Conservation (phyloP, 2,113 vertebrate species). For the Embiotoca jacksoni region DNA sequence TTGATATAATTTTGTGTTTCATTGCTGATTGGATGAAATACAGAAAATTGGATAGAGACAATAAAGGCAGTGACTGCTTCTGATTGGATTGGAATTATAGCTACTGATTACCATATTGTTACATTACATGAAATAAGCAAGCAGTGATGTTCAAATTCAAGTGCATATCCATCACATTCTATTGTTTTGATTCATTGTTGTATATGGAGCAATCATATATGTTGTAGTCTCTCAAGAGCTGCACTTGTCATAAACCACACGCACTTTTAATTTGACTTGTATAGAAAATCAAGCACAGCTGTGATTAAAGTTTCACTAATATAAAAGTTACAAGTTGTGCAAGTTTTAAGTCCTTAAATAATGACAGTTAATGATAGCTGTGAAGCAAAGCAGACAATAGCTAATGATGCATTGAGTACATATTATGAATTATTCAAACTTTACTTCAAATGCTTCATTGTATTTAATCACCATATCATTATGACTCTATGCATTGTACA, state of each 20-base stretch:
- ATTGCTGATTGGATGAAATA: slow-evolving; percentile 2
- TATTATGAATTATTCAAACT: neutral
- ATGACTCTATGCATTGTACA: too few relatives aligned
- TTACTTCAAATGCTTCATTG: neutral
- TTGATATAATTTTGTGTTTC: slow-evolving; percentile 10
- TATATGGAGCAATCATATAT: slow-evolving; percentile 7
- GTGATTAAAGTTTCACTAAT: neutral
- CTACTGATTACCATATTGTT: slow-evolving; percentile 57
- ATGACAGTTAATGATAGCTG: neutral
- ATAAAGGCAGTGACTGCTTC: slow-evolving; percentile 7
- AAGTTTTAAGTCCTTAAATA: neutral
- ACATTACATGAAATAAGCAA: slow-evolving; percentile 7
- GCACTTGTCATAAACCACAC: neutral
- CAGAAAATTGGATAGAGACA: slow-evolving; percentile 14
- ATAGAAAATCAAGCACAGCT: neutral
- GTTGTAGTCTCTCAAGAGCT: neutral
- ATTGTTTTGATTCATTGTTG: slow-evolving; percentile 35
- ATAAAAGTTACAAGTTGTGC: neutral
- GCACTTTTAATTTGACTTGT: neutral
- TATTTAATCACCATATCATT: neutral
- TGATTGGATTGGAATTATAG: slow-evolving; percentile 39
- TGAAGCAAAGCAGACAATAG: neutral
- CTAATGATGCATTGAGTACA: too few relatives aligned
- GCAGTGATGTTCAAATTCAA: slow-evolving; percentile 17
- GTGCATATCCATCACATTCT: slow-evolving; percentile 33